These are phyloP conservation scores for Mamestra configurata DNA, from an alignment of 1,140 invertebrate genomes.

Conservation along the genomic window DNA sequence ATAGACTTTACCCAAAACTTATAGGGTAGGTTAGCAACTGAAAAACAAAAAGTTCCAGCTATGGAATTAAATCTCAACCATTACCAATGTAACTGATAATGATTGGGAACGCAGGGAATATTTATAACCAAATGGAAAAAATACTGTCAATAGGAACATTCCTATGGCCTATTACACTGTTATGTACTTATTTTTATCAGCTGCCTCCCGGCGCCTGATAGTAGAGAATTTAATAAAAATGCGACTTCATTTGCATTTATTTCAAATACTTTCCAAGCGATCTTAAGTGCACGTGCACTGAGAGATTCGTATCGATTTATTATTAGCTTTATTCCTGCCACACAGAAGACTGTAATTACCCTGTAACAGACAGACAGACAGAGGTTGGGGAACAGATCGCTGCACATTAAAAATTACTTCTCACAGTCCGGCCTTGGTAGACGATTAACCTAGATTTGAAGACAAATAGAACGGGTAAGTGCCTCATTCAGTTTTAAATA, in stretches of 20 bases:
- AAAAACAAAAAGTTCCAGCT: too few species aligned
- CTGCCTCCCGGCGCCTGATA: neutral
- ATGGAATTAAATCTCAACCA: too few species aligned
- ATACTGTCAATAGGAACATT: neutral
- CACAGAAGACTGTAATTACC: too few species aligned
- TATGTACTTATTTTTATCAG: neutral
- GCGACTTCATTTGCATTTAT: neutral
- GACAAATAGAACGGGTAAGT: neutral
- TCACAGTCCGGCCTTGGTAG: neutral
- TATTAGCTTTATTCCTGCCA: too few species aligned
- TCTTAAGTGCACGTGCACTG: neutral
- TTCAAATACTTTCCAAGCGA: neutral
- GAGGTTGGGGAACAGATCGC: neutral
- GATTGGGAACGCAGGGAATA: neutral
- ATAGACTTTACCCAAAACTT: too few species aligned
- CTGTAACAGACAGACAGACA: neutral
- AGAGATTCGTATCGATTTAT: neutral
- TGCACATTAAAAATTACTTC: neutral
- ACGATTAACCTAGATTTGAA: neutral
- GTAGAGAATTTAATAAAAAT: neutral
- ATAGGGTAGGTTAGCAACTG: too few species aligned
- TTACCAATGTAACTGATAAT: neutral
- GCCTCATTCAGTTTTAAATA: too few species aligned
- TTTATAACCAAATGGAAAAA: neutral
- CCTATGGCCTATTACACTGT: neutral